phyloP scores from a whole-genome alignment of 2,113 vertebrate genomes.

The Paedocypris sp. region DNA sequence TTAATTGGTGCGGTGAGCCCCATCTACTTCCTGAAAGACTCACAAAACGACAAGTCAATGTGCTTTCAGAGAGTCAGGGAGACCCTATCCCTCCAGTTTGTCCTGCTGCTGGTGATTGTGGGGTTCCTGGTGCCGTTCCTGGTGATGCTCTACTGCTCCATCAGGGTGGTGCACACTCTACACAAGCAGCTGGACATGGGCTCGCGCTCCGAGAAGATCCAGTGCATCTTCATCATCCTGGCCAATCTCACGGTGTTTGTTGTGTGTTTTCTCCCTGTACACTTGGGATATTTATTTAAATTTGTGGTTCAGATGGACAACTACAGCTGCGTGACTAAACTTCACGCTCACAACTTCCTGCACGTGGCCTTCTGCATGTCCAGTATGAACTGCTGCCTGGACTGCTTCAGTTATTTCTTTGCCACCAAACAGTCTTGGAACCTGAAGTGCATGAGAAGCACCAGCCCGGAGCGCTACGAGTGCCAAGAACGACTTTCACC shows the following conservation, averaged over 20 bases:
- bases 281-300: slow-evolving; percentile 26
- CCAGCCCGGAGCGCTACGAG: too few species aligned
- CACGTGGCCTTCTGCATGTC: slow-evolving; percentile 36
- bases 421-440: slow-evolving; percentile 51
- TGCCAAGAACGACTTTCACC: too few species aligned
- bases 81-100: accelerated
- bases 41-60: neutral
- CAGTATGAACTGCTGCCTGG: slow-evolving; percentile 65
- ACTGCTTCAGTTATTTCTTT: slow-evolving; percentile 66
- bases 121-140: slow-evolving; percentile 48
- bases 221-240: slow-evolving; percentile 45
- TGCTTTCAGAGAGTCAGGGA: slow-evolving; percentile 27
- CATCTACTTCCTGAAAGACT: neutral
- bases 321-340: neutral
- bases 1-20: neutral
- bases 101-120: slow-evolving; percentile 29
- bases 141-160: slow-evolving; percentile 56
- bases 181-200: slow-evolving; percentile 15
- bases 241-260: slow-evolving; percentile 57
- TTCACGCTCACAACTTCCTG: accelerated
- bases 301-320: neutral
- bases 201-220: slow-evolving; percentile 16
- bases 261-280: slow-evolving; percentile 58
- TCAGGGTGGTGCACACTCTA: slow-evolving; percentile 48
- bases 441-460: neutral